Percentiles rank a stretch among this genome's conserved stretches.
Conservation (phyloP, 2,113 vertebrate genomes). For the Strigops habroptila region DNA sequence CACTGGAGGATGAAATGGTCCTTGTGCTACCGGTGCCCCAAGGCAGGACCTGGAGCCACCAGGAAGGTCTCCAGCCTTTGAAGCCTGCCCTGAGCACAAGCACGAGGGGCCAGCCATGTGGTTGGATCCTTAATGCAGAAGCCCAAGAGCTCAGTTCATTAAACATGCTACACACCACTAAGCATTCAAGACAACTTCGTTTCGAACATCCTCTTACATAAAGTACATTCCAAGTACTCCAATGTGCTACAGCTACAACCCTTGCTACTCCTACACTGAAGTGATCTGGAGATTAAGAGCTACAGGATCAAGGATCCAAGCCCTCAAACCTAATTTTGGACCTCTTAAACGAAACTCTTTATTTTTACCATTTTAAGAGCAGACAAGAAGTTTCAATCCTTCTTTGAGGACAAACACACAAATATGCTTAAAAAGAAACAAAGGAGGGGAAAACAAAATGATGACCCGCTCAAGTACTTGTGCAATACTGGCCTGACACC, state of each 20-base stretch:
- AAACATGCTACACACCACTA: background rate
- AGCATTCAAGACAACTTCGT: background rate
- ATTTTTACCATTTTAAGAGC: background rate
- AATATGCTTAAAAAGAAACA: background rate
- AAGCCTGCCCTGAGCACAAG: background rate
- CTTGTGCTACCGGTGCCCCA: background rate
- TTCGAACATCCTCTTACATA: background rate
- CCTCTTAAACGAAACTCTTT: background rate
- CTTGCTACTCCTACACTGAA: background rate
- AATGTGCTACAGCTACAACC: background rate
- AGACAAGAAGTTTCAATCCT: background rate
- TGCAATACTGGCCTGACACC: background rate
- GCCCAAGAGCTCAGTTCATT: background rate
- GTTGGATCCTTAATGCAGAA: background rate
- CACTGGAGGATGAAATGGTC: background rate
- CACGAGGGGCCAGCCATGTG: accelerated
- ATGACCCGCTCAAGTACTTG: background rate
- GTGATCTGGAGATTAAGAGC: background rate
- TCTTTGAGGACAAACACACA: background rate
- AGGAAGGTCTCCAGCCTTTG: background rate
- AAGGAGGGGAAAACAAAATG: background rate
- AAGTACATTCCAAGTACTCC: background rate
- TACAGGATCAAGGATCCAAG: background rate
- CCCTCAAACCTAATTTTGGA: background rate
- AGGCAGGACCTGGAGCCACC: background rate